A percentile compares a stretch with the other conserved stretches of the same genome.
These are phyloP conservation scores for Henricia sp. DNA, from an alignment of 53 echinoderm and acorn worm genomes.

Conservation along the genomic window DNA sequence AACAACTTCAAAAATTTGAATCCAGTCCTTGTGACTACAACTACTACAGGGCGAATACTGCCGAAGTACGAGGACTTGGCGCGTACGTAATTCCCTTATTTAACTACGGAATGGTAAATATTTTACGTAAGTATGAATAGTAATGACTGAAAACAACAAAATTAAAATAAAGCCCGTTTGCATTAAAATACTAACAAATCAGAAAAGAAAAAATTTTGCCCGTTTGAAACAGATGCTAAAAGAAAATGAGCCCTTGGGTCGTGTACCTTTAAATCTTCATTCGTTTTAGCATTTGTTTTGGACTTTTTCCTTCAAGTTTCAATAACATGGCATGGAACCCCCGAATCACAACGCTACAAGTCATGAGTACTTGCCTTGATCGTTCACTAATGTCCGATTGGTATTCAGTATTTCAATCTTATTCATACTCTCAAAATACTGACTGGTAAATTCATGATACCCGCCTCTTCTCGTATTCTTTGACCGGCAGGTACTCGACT, in stretches of 20 bases:
- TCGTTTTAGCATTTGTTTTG: conserved; percentile 53
- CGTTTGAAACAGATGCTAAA: conserved; percentile 42
- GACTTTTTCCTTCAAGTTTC: conserved; percentile 1
- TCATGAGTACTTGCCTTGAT: conserved; percentile 19
- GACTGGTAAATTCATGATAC: background rate
- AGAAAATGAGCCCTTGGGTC: background rate
- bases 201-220: background rate
- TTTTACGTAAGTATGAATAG: conserved; percentile 20
- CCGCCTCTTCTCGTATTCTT: background rate
- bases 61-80: background rate
- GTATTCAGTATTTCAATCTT: background rate
- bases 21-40: conserved; percentile 51
- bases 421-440: background rate
- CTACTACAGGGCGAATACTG: conserved; percentile 24
- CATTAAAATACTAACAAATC: conserved; percentile 10
- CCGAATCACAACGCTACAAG: conserved; percentile 6
- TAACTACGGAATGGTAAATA: conserved; percentile 34
- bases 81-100: background rate
- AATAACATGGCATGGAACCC: conserved; percentile 53
- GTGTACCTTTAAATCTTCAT: background rate
- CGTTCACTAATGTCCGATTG: background rate
- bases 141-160: conserved; percentile 51
- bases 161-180: conserved; percentile 58
- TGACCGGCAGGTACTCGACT: conserved; percentile 49
- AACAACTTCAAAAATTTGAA: conserved; percentile 39